Evolutionary conservation across 2,113 vertebrate species (phyloP).

Genomic region (Propithecus coquereli): DNA sequence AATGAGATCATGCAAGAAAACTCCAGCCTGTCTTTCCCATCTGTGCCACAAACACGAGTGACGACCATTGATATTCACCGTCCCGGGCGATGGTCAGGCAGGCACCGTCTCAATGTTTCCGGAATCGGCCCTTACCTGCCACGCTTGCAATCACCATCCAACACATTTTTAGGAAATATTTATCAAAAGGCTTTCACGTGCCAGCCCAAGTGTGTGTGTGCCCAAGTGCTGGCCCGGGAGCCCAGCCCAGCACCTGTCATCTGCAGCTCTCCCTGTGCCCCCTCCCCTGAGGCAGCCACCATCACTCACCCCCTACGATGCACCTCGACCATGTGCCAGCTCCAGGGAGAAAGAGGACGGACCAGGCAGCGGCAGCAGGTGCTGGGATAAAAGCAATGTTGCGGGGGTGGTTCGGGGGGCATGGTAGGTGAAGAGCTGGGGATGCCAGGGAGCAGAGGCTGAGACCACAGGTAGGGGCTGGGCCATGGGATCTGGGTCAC

Average conservation of each 20-base stretch:
- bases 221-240: background rate
- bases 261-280: background rate
- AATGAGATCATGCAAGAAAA: background rate
- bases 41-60: fast-evolving
- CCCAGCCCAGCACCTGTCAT: background rate
- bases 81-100: fast-evolving
- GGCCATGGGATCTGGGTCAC: background rate
- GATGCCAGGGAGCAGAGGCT: background rate
- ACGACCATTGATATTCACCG: fast-evolving
- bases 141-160: background rate
- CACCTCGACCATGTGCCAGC: background rate
- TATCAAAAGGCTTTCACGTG: background rate
- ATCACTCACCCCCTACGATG: background rate
- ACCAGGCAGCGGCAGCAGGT: background rate
- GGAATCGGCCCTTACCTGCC: background rate
- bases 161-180: background rate
- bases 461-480: background rate
- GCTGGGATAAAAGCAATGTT: background rate
- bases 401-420: background rate
- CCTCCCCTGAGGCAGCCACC: background rate
- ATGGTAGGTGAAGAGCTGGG: background rate
- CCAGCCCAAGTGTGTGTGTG: fast-evolving
- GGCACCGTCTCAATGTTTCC: background rate
- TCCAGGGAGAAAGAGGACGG: no score
- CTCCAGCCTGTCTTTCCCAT: background rate